Evolutionary conservation across 2,888 invertebrate species (phyloP), one percentile per base, ranked within the genome.

Genomic region (Hydriomena furcata): DNA sequence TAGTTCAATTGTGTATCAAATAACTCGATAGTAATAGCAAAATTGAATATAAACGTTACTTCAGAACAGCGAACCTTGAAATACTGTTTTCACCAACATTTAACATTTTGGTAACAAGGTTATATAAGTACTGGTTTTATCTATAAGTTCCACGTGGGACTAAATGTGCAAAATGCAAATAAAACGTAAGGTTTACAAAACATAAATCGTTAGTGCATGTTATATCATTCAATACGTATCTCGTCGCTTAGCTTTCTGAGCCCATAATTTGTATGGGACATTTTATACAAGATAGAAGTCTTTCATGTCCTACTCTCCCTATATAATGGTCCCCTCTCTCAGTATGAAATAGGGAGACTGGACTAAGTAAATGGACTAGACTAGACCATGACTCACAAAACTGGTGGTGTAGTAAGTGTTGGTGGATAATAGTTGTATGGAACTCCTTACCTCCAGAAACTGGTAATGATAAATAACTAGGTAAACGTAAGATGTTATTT

Each of bases 101-200:
- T 25, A 48, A 32, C 28, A 23, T 28, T 21, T 23, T 11, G 32
- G 3, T n/a, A n/a, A n/a, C n/a, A 25, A n/a, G 17, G 17, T 17
- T 13, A 12, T 35, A 12, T 24, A 35, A 13, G 25, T 36, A 42
- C 42, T 10, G 42, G 48, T 28, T 30, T 28, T 35, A 41, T 28
- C 31, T 17, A 17, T 17, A 17, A 21, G 21, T 8, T 23, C 35
- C 31, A 48, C 47, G 47, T 41, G 35, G 30, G 13, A 10, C 42
- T 7, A n/a, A 7, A 31, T 13, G 35, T 38, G 40, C 34, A 32
- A 30, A 35, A 51, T 45, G 41, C 32, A 45, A 43, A 37, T 46
- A 36, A 46, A 43, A 37, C 24, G 12, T 42, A 40, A 8, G 32
- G 42, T 52, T 42, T 52, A 47, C 43, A 34, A 37, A 43, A 47